Evolutionary conservation across 2,113 vertebrate species (phyloP).

Genomic region (Probosciger aterrimus): DNA sequence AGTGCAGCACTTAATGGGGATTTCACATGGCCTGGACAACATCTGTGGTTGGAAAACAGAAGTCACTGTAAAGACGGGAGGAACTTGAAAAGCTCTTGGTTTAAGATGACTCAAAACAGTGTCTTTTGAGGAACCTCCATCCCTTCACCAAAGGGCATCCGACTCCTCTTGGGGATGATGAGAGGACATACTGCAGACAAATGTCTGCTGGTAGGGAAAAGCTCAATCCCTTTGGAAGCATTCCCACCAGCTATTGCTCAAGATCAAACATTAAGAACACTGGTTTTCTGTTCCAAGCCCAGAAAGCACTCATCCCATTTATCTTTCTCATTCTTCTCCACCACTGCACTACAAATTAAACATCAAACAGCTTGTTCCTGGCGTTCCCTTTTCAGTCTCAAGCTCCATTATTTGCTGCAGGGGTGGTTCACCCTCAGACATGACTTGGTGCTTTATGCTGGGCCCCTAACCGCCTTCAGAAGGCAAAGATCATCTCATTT

Average conservation of each 20-base stretch:
- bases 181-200: neutral
- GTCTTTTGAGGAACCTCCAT: neutral
- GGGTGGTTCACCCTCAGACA: neutral
- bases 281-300: neutral
- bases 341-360: neutral
- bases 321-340: neutral
- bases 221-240: neutral
- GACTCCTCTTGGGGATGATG: neutral
- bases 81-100: neutral
- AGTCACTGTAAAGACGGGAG: neutral
- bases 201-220: neutral
- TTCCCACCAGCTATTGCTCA: neutral
- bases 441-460: neutral
- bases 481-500: neutral
- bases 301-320: neutral
- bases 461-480: neutral
- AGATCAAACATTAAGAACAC: neutral
- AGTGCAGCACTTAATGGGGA: neutral
- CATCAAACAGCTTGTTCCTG: neutral
- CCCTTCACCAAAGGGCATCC: neutral
- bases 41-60: neutral
- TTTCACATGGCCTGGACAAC: neutral
- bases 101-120: neutral
- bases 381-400: neutral
- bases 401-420: neutral